Conservation (phyloP, 2,888 invertebrate genomes). For the Portevinia maculata region DNA sequence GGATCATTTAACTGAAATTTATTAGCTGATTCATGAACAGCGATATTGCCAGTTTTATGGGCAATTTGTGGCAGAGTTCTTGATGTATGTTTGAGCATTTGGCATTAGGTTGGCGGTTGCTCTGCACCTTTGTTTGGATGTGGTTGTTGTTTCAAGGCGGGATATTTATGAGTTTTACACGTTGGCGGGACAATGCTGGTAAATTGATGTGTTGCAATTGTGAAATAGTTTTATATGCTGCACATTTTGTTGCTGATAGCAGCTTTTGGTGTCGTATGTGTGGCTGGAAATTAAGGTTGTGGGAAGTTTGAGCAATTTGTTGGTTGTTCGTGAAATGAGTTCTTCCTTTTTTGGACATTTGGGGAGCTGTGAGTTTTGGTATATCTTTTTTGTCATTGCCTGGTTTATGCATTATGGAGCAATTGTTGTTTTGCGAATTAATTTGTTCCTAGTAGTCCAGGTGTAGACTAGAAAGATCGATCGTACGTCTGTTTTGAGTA, state of each 20-base stretch:
- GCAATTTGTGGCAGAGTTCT: conserved; percentile 62
- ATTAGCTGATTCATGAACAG: conserved; percentile 66
- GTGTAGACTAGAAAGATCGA: too few relatives aligned
- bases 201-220: conserved; percentile 55
- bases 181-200: conserved; percentile 55
- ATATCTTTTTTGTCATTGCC: too few relatives aligned
- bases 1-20: conserved; percentile 69
- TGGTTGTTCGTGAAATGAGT: background rate
- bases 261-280: background rate
- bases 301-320: conserved; percentile 2
- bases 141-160: conserved; percentile 10
- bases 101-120: conserved; percentile 30
- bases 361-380: too few relatives aligned
- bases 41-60: conserved; percentile 63
- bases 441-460: too few relatives aligned
- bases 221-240: conserved; percentile 34
- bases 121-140: conserved; percentile 9
- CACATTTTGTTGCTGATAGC: background rate
- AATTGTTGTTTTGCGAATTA: too few relatives aligned
- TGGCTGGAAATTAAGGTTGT: conserved; percentile 19
- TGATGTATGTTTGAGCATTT: conserved; percentile 54
- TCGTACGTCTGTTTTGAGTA: too few relatives aligned
- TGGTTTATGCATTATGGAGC: too few relatives aligned
- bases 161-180: conserved; percentile 60
- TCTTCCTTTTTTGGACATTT: background rate